phyloP scores from a whole-genome alignment of 2,113 vertebrate genomes.

The Lontra canadensis region DNA sequence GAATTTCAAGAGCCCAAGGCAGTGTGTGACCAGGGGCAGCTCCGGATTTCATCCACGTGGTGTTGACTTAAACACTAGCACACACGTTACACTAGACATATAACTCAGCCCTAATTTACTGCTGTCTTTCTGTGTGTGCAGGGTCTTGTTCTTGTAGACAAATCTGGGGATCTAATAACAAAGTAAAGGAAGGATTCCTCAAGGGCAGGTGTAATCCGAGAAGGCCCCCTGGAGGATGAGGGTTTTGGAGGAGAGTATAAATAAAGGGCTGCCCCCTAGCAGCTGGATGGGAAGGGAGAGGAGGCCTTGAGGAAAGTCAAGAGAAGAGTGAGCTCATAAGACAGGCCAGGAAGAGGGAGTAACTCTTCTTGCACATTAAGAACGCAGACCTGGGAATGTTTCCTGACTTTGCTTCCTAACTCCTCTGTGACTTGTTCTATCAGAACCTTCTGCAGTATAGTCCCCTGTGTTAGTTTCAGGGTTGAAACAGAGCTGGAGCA shows the following conservation, averaged over 20 bases:
- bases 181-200: conserved; percentile 65
- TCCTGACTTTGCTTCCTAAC: neutral
- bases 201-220: conserved; percentile 65
- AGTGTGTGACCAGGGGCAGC: neutral
- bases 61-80: neutral
- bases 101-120: conserved; percentile 64
- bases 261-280: conserved; percentile 31
- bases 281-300: neutral
- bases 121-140: conserved; percentile 55
- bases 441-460: neutral
- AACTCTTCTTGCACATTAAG: neutral
- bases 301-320: neutral
- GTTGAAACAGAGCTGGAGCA: neutral
- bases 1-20: conserved; percentile 1
- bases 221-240: conserved; percentile 42
- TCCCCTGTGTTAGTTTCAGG: neutral
- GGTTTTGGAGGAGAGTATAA: conserved; percentile 38
- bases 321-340: neutral
- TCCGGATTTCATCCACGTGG: neutral
- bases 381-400: neutral
- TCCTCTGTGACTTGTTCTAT: neutral
- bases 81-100: conserved; percentile 2
- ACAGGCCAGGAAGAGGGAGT: neutral
- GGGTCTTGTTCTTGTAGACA: conserved; percentile 54
- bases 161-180: conserved; percentile 72